phyloP scores from a whole-genome alignment of 2,888 invertebrate genomes.

The Eledona agricola region DNA sequence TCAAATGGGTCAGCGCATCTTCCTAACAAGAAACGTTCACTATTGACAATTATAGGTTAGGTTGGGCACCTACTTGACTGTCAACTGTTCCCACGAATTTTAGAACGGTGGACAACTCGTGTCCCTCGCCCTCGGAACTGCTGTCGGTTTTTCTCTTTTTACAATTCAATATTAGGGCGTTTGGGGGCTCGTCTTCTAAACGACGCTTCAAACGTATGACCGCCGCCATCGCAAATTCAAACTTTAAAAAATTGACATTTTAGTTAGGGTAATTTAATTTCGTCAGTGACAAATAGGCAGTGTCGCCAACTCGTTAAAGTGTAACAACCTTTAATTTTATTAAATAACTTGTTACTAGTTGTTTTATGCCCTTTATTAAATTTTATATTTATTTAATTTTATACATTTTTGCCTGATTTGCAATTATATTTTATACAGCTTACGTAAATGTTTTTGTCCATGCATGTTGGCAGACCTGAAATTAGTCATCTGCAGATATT shows the following conservation, averaged over 20 bases:
- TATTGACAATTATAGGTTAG: slow-evolving; percentile 20
- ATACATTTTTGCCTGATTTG: slow-evolving; percentile 3
- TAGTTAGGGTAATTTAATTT: neutral
- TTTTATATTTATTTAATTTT: slow-evolving; percentile 1
- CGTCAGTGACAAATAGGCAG: neutral
- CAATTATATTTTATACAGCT: slow-evolving; percentile 1
- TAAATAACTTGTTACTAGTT: too few relatives aligned
- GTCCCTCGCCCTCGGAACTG: slow-evolving; percentile 52
- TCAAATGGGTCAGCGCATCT: slow-evolving; percentile 62
- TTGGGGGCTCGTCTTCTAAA: slow-evolving; percentile 75
- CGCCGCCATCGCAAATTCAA: slow-evolving; percentile 71
- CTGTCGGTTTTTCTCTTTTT: slow-evolving; percentile 72
- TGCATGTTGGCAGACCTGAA: slow-evolving; percentile 14
- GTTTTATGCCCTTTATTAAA: too few relatives aligned
- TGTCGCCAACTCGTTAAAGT: slow-evolving; percentile 3
- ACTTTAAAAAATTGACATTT: slow-evolving; percentile 24
- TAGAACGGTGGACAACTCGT: slow-evolving; percentile 69
- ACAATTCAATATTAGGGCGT: slow-evolving; percentile 75
- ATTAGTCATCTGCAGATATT: slow-evolving; percentile 35
- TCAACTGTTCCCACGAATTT: slow-evolving; percentile 79
- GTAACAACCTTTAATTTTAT: too few relatives aligned
- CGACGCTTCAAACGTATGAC: slow-evolving; percentile 78
- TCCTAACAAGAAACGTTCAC: slow-evolving; percentile 55
- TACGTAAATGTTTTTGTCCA: slow-evolving; percentile 1
- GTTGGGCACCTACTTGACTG: slow-evolving; percentile 66